Conservation (phyloP, 1,140 invertebrate genomes). For the Formica exsecta region DNA sequence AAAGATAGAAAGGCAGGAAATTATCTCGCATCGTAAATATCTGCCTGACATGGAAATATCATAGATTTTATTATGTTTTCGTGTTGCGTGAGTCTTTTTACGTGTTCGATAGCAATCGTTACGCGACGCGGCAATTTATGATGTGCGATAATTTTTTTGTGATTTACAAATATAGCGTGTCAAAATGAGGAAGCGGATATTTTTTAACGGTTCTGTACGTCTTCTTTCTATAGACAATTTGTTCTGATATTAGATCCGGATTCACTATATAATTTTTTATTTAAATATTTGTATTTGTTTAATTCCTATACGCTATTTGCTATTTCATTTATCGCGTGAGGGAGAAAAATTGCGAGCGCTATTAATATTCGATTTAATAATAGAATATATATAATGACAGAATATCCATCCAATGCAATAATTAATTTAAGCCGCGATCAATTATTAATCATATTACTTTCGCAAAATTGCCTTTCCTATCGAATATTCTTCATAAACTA, state of each 20-base stretch:
- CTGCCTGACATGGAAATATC: neutral
- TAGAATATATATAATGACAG: constrained; percentile 21
- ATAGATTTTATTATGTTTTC: constrained; percentile 36
- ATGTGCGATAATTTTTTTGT: neutral
- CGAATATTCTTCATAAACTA: constrained; percentile 5
- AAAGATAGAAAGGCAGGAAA: neutral
- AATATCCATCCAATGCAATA: constrained; percentile 23
- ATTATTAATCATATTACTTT: constrained; percentile 29
- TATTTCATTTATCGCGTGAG: neutral
- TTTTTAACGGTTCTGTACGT: constrained; percentile 7
- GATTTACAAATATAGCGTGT: constrained; percentile 9
- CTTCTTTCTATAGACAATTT: neutral
- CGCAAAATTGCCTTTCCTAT: neutral
- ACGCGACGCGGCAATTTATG: constrained; percentile 26
- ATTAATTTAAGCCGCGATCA: constrained; percentile 40
- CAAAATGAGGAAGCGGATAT: constrained; percentile 20
- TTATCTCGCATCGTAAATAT: constrained; percentile 22
- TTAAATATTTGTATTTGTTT: neutral
- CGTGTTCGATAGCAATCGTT: constrained; percentile 14
- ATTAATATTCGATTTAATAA: constrained; percentile 30
- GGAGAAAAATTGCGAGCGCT: constrained; percentile 17
- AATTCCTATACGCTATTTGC: neutral
- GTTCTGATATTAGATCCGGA: neutral
- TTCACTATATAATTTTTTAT: constrained; percentile 1
- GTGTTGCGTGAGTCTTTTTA: neutral